Conservation (phyloP, 2,888 invertebrate genomes). For the Nomada goodeniana region DNA sequence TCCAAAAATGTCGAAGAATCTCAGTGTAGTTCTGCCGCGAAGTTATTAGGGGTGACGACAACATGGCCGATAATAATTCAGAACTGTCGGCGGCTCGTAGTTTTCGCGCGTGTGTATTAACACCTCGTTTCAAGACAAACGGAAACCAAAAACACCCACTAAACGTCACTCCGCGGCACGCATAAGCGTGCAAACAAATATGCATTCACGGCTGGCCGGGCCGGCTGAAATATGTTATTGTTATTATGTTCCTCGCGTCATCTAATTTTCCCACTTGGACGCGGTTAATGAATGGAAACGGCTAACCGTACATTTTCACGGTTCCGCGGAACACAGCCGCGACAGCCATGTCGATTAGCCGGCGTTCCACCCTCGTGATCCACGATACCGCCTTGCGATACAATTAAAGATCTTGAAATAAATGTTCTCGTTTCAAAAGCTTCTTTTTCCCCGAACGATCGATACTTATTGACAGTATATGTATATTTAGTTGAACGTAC, state of each 20-base stretch:
- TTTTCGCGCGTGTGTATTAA: slow-evolving; percentile 71
- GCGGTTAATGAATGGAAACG: slow-evolving; percentile 53
- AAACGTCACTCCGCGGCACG: slow-evolving; percentile 72
- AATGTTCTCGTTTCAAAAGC: background rate
- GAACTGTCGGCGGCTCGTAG: slow-evolving; percentile 47
- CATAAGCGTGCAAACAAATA: slow-evolving; percentile 47
- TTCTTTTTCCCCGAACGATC: too few species aligned
- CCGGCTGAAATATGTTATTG: slow-evolving; percentile 55
- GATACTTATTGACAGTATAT: too few species aligned
- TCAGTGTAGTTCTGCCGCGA: slow-evolving; percentile 8
- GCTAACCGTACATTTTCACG: slow-evolving; percentile 40
- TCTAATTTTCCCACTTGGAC: slow-evolving; percentile 44
- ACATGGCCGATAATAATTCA: slow-evolving; percentile 58
- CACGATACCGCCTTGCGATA: background rate
- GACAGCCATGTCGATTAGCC: slow-evolving; percentile 30
- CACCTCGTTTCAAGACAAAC: slow-evolving; percentile 76
- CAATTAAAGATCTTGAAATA: background rate
- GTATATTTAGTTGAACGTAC: background rate
- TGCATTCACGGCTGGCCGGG: slow-evolving; percentile 6
- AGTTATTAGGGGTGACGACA: slow-evolving; percentile 47
- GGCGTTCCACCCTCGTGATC: background rate
- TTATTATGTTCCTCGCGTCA: slow-evolving; percentile 52
- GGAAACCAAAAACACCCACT: slow-evolving; percentile 73
- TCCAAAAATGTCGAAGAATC: background rate
- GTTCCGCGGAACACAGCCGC: slow-evolving; percentile 16